Conservation (phyloP, 1,140 invertebrate genomes). For the Zaprionus camerounensis region DNA sequence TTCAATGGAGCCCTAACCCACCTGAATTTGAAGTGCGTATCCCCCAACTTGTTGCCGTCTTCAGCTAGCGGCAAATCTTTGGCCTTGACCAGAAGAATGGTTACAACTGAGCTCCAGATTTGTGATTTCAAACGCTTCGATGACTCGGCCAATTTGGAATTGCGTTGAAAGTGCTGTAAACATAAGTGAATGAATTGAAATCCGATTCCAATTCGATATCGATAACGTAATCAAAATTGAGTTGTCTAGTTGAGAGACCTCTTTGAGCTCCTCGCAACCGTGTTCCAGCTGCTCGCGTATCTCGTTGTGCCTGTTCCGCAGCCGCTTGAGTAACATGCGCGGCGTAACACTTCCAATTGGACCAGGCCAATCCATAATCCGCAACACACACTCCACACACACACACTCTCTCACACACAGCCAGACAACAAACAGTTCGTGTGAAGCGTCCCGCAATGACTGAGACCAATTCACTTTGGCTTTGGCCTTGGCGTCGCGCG, state of each 20-base stretch:
- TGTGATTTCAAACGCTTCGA: constrained; percentile 94
- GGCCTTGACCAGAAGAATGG: constrained; percentile 97
- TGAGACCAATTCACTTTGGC: constrained; percentile 22
- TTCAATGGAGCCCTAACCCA: constrained; percentile 77
- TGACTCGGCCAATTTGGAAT: constrained; percentile 90
- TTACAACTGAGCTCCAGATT: constrained; percentile 98
- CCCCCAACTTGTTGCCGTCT: constrained; percentile 93
- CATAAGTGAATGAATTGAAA: constrained; percentile 36
- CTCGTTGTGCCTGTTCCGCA: constrained; percentile 59
- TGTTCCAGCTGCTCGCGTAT: constrained; percentile 65
- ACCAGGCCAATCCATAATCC: constrained; percentile 58
- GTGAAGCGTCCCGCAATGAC: constrained; percentile 25
- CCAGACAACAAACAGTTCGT: constrained; percentile 29
- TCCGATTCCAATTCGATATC: constrained; percentile 69
- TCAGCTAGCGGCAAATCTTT: constrained; percentile 95
- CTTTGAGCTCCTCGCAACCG: constrained; percentile 62
- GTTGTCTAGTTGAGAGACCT: constrained; percentile 40
- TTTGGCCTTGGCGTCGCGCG: constrained; percentile 2
- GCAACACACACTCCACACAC: not conserved
- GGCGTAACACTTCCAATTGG: constrained; percentile 41
- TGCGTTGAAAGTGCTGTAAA: constrained; percentile 91
- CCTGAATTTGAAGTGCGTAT: constrained; percentile 99
- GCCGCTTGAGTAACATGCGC: constrained; percentile 69
- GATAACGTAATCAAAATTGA: constrained; percentile 13
- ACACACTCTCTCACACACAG: not conserved